Conservation (phyloP, 1,140 invertebrate species). For the Drosophila nigromelanica region DNA sequence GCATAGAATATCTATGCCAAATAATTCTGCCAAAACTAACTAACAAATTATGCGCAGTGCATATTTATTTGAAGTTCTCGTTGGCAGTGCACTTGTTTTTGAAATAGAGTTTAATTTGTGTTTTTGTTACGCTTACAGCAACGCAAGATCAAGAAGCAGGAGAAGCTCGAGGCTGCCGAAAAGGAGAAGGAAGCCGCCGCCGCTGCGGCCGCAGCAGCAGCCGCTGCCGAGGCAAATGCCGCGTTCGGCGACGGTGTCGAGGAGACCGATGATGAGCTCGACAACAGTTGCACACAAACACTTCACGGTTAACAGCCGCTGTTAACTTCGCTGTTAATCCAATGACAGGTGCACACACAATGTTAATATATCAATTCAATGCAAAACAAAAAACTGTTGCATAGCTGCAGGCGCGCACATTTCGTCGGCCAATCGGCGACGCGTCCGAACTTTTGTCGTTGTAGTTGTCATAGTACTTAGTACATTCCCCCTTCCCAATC, state of each 20-base stretch:
- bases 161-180: constrained; percentile 85
- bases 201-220: constrained; percentile 82
- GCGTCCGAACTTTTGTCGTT: constrained; percentile 30
- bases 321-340: constrained; percentile 31
- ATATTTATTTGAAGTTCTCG: background rate
- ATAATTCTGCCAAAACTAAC: too few species aligned
- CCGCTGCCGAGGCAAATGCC: constrained; percentile 84
- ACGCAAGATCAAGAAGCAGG: constrained; percentile 88
- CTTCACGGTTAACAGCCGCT: constrained; percentile 10
- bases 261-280: constrained; percentile 92
- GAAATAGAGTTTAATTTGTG: background rate
- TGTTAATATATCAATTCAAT: constrained; percentile 15
- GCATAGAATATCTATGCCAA: too few species aligned
- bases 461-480: constrained; percentile 53
- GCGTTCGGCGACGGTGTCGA: constrained; percentile 84
- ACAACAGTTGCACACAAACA: constrained; percentile 69
- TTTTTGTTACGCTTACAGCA: constrained; percentile 62
- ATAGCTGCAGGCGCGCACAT: constrained; percentile 46
- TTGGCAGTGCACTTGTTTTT: too few species aligned
- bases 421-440: constrained; percentile 27
- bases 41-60: too few species aligned
- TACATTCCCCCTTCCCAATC: constrained; percentile 33
- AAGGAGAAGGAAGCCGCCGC: constrained; percentile 80
- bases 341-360: constrained; percentile 4
- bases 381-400: constrained; percentile 35